Conservation (phyloP, 2,113 vertebrate species). For the Barnardius zonarius region DNA sequence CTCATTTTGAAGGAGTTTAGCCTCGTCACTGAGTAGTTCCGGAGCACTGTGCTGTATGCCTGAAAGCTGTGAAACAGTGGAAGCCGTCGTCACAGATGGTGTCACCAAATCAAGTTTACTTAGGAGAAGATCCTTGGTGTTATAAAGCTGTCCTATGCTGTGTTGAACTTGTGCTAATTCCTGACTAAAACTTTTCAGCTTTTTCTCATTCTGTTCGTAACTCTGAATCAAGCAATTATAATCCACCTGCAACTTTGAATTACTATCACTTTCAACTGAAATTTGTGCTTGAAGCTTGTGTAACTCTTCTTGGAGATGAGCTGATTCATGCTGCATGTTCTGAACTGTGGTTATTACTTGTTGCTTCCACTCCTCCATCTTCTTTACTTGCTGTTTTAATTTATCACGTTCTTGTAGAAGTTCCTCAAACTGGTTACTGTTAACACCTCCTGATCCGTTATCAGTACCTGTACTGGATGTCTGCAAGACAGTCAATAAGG, state of each 20-base stretch:
- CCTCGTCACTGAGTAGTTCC: slow-evolving; percentile 30
- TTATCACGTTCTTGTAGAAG: slow-evolving; percentile 92
- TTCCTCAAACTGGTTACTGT: slow-evolving; percentile 96
- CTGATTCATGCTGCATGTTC: slow-evolving; percentile 98
- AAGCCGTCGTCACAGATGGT: slow-evolving; percentile 40
- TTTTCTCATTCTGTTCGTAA: slow-evolving; percentile 91
- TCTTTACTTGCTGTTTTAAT: slow-evolving; percentile 95
- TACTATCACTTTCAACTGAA: slow-evolving; percentile 85
- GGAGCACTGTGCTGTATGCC: not conserved
- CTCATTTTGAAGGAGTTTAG: slow-evolving; percentile 69
- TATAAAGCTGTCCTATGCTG: slow-evolving; percentile 88
- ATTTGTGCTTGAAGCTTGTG: slow-evolving; percentile 88
- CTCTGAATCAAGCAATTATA: slow-evolving; percentile 90
- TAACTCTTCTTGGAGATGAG: slow-evolving; percentile 92
- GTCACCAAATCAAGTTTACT: slow-evolving; percentile 85
- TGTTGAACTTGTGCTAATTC: slow-evolving; percentile 92
- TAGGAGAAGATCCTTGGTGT: slow-evolving; percentile 87
- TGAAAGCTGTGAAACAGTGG: not conserved
- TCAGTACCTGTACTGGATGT: slow-evolving; percentile 66
- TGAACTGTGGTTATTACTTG: slow-evolving; percentile 96
- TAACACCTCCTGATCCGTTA: slow-evolving; percentile 79
- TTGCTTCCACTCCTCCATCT: slow-evolving; percentile 99
- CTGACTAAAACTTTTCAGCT: slow-evolving; percentile 83
- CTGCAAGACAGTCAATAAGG: slow-evolving; percentile 89
- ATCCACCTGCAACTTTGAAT: slow-evolving; percentile 86